These are phyloP conservation scores for Trachelus tabidus DNA, from an alignment of 2,888 invertebrate species.

Conservation along the genomic window DNA sequence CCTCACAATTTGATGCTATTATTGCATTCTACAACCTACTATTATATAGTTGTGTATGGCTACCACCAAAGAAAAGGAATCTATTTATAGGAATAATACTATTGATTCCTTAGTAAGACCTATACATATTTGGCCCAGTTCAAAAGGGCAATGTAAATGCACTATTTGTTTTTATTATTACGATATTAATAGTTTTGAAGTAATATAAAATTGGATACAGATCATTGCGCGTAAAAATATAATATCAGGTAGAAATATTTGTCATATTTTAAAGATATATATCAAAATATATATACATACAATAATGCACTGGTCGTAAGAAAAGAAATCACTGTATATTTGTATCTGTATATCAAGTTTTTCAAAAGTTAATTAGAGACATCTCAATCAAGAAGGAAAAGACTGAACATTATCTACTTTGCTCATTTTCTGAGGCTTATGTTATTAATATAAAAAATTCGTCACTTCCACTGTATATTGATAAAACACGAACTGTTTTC, in stretches of 20 bases:
- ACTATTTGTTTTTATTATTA: background rate
- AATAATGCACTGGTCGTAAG: background rate
- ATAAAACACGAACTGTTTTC: background rate
- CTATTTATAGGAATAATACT: conserved; percentile 7
- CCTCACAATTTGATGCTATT: conserved; percentile 1
- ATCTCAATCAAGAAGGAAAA: background rate
- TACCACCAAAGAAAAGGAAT: background rate
- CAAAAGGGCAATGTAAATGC: background rate
- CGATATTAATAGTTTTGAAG: background rate
- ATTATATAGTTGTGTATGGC: background rate
- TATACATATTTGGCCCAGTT: background rate
- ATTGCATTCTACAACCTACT: background rate
- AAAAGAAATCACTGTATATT: background rate
- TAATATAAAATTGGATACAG: background rate
- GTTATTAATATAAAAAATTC: background rate
- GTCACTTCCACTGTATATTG: background rate
- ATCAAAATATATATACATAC: no score
- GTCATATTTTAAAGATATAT: background rate
- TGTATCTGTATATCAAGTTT: background rate
- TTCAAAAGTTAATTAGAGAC: background rate
- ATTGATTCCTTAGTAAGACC: background rate
- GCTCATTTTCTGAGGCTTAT: background rate
- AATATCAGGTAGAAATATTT: background rate
- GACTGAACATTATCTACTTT: background rate
- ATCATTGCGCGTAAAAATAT: background rate